A percentile compares a stretch with the other conserved stretches of the same genome.
phyloP scores from a whole-genome alignment of 2,113 vertebrate species.

The Oenanthe oenanthe region DNA sequence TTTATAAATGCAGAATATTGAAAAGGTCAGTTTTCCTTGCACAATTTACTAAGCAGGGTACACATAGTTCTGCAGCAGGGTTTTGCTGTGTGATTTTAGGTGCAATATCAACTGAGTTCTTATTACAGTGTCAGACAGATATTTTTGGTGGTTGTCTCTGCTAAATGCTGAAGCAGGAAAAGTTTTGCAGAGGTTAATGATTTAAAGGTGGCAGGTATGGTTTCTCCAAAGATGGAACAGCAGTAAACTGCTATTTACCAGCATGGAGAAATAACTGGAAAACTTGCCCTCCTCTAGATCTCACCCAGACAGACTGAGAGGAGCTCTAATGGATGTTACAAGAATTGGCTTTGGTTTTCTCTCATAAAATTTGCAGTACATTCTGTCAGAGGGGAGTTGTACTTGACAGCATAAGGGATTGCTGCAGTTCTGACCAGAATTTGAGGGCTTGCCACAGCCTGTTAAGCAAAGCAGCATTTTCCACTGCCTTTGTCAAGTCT shows the following conservation, averaged over 20 bases:
- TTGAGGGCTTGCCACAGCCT: background rate
- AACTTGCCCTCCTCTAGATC: background rate
- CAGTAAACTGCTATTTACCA: background rate
- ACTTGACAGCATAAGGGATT: background rate
- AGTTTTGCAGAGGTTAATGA: background rate
- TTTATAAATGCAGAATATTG: background rate
- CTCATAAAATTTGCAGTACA: background rate
- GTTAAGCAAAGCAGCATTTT: background rate
- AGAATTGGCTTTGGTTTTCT: background rate
- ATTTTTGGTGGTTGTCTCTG: background rate
- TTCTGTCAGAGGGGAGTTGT: background rate
- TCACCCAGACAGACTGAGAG: background rate
- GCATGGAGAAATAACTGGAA: background rate
- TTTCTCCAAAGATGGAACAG: background rate
- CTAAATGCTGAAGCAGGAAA: background rate
- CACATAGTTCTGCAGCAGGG: background rate
- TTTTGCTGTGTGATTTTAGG: background rate
- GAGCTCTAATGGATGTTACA: background rate
- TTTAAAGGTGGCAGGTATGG: background rate
- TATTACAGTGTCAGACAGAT: accelerated
- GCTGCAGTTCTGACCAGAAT: background rate
- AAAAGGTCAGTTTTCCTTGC: background rate
- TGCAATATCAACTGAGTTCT: background rate
- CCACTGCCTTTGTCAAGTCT: background rate
- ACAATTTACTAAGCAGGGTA: background rate